Evolutionary conservation across 1,140 invertebrate genomes (phyloP).

Genomic region (Oryzaephilus surinamensis): DNA sequence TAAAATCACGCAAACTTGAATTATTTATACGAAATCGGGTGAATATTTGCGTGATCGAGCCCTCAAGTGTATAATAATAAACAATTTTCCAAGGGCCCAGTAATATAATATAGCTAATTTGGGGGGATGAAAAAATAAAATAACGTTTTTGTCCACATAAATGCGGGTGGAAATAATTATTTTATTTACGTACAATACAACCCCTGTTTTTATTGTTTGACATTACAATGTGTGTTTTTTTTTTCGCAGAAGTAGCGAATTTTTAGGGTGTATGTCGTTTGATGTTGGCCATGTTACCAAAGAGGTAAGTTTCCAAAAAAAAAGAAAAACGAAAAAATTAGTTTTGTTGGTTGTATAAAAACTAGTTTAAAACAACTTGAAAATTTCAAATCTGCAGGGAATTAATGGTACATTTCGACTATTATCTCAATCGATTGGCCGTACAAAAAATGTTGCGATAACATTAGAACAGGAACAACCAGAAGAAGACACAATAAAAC

Average conservation of each 20-base stretch:
- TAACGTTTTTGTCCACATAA: no score
- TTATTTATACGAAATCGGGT: no score
- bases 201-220: conserved; percentile 5
- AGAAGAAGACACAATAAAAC: conserved; percentile 10
- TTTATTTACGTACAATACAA: conserved; percentile 2
- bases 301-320: conserved; percentile 32
- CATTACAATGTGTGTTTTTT: conserved; percentile 12
- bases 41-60: no score
- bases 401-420: conserved; percentile 43
- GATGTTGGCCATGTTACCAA: conserved; percentile 55
- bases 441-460: conserved; percentile 28
- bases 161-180: conserved; percentile 9
- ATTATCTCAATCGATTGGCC: conserved; percentile 41
- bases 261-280: conserved; percentile 70
- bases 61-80: no score
- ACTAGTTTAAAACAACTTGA: no score
- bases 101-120: no score
- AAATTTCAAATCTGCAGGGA: no score
- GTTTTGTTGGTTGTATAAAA: no score
- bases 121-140: no score
- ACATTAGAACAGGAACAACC: conserved; percentile 10
- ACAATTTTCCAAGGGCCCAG: no score
- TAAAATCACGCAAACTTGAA: no score
- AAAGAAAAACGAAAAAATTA: no score
- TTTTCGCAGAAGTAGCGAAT: conserved; percentile 62